Evolutionary conservation across 2,888 invertebrate species (phyloP), one percentile per base, ranked within the genome.

Genomic region (Eurytoma californica): DNA sequence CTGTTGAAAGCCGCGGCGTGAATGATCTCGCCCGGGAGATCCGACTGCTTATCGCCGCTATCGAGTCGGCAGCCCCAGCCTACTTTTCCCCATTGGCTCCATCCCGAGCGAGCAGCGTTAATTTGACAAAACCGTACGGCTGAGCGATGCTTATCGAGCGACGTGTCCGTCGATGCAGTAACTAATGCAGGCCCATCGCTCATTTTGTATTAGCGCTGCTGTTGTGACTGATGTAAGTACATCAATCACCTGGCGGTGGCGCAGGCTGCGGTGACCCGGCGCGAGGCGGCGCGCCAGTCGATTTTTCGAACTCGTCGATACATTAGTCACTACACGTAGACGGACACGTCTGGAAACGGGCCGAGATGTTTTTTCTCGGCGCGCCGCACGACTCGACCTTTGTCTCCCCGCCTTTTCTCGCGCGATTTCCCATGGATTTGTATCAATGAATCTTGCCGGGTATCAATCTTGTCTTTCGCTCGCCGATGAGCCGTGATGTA

Each of bases 221-320:
- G 65, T 77, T 72, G 77, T 77, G 77, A 72, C 77, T 77, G n/a
- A 77, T 77, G 58, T 28, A 66, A 58, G n/a, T 53, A 47, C 77
- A 77, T 72, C 66, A 57, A 77, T 72, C 72, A 72, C 60, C 30
- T 14, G 39, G 30, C 60, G 49, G 70, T 77, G 57, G 72, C 65
- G 18, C n/a, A n/a, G 51, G 16, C 2, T 16, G 16, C 51, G 13
- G 0, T 7, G 49, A 16, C 60, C 53, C 51, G 51, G 24, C 16
- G 57, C 3, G 5, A 16, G 30, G 3, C 18, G n/a, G n/a, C n/a
- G n/a, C n/a, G n/a, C n/a, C n/a, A n/a, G n/a, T 58, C 72, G 72
- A 72, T 51, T 72, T 60, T 60, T 70, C 72, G 49, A 18, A 24
- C 53, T 28, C 73, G 53, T 18, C 65, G 65, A 63, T 63, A 53